A percentile compares a stretch with the other conserved stretches of the same genome.
Evolutionary conservation across 2,113 vertebrate species (phyloP).

Genomic region (Trachemys scripta): DNA sequence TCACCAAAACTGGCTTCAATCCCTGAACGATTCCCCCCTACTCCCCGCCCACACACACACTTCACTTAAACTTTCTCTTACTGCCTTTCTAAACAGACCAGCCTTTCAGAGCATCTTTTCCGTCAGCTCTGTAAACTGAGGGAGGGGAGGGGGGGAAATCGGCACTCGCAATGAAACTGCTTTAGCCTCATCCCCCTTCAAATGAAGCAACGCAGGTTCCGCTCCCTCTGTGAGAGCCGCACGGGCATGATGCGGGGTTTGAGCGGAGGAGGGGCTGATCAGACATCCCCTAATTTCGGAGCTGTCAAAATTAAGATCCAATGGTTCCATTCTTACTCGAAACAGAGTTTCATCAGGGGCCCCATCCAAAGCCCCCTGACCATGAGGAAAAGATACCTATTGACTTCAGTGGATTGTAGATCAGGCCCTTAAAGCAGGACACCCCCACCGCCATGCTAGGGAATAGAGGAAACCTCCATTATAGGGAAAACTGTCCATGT

Average conservation of each 20-base stretch:
- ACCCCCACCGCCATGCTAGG: fast-evolving
- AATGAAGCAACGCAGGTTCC: fast-evolving
- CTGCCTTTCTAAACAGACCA: fast-evolving
- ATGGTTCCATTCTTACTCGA: neutral
- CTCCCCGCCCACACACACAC: fast-evolving
- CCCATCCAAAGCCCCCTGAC: neutral
- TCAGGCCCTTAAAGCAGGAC: neutral
- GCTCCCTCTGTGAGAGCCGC: fast-evolving
- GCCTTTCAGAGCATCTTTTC: neutral
- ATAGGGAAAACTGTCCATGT: fast-evolving
- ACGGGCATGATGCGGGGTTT: fast-evolving
- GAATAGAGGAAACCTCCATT: fast-evolving
- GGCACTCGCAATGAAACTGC: fast-evolving
- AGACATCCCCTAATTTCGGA: fast-evolving
- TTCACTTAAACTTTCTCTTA: neutral
- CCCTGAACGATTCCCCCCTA: fast-evolving
- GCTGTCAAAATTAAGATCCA: neutral
- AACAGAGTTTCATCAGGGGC: neutral
- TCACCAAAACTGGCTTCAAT: neutral
- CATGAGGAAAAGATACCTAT: neutral
- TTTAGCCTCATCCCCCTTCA: neutral
- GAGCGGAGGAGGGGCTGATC: fast-evolving
- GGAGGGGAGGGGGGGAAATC: neutral
- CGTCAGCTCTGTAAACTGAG: neutral
- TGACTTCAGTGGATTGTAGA: neutral